A percentile compares a stretch with the other conserved stretches of the same genome.
Evolutionary conservation across 2,888 invertebrate species (phyloP).

Genomic region (Ectemnius cavifrons): DNA sequence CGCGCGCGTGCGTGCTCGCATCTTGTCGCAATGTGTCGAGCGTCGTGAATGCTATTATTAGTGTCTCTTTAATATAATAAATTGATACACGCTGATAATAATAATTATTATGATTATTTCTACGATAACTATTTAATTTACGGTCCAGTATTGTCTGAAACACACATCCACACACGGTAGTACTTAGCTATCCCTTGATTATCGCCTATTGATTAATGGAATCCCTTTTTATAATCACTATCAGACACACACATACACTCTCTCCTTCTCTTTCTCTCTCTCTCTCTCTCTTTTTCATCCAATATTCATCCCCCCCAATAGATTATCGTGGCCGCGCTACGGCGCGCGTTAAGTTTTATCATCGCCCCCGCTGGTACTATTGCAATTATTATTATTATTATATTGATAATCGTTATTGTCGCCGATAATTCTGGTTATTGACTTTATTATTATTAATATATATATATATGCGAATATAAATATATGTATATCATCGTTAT

Average conservation of each 20-base stretch:
- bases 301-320: slow-evolving; percentile 33
- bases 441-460: slow-evolving; percentile 57
- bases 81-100: slow-evolving; percentile 35
- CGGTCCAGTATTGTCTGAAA: slow-evolving; percentile 69
- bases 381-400: slow-evolving; percentile 50
- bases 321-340: slow-evolving; percentile 23
- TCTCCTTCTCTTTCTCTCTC: too few relatives aligned
- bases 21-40: slow-evolving; percentile 47
- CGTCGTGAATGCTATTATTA: slow-evolving; percentile 36
- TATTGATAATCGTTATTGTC: slow-evolving; percentile 51
- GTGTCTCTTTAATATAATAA: slow-evolving; percentile 41
- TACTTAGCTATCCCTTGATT: slow-evolving; percentile 44
- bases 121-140: slow-evolving; percentile 69
- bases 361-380: slow-evolving; percentile 42
- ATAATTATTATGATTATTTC: slow-evolving; percentile 47
- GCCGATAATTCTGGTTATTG: slow-evolving; percentile 54
- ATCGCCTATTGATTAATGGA: slow-evolving; percentile 37
- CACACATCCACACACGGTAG: slow-evolving; percentile 27
- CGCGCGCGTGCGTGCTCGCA: slow-evolving; percentile 35
- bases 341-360: slow-evolving; percentile 30
- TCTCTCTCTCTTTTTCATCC: slow-evolving; percentile 16
- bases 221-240: slow-evolving; percentile 31
- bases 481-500: slow-evolving; percentile 66
- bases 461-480: slow-evolving; percentile 34
- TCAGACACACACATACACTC: slow-evolving; percentile 2